Base-by-base conservation (phyloP, 2,113 vertebrate genomes). In the Tachuris rubrigastra region DNA sequence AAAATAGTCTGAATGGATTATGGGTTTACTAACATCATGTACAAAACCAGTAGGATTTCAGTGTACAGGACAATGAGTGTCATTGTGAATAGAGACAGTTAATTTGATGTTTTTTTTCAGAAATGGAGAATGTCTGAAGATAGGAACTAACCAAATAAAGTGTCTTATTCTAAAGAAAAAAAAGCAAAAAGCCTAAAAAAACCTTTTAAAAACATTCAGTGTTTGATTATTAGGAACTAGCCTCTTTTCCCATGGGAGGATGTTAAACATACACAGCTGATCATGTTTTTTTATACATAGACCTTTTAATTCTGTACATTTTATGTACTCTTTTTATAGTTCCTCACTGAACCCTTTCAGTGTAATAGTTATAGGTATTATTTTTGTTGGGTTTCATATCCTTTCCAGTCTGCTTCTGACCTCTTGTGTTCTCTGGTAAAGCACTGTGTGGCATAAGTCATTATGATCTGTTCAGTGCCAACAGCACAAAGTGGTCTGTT, bases 31-130 rank as follows among this genome's bases (percentile, higher is more conserved):
- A 79, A n/a, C 15, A 60, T 53, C 1, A 12, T 1, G 0, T 65
- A 11, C 13, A 49, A 73, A 85, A 4, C 17, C 27, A 27, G 37
- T 18, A 35, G 53, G 24, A 68, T 42, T 68, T 62, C 27, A 58
- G 2, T 23, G 33, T 60, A 8, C 11, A 33, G 46, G 2, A 0
- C 30, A 58, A 20, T 0, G 7, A 75, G 6, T 20, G 15, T 60
- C 25, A 39, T 15, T 0, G 0, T 7, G 2, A 30, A 47, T 12
- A 31, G 10, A 60, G 44, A 28, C 14, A 2, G 1, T n/a, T 21
- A 12, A 55, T 5, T 42, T 60, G 56, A 33, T 3, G 0, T 42
- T 18, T 30, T 83, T 66, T 78, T 39, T 4, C 49, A 74, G 30
- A 27, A 86, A 74, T 4, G 16, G 25, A 50, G 15, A 53, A 33